Conservation (phyloP, 2,888 invertebrate genomes). For the Coenonympha arcania region DNA sequence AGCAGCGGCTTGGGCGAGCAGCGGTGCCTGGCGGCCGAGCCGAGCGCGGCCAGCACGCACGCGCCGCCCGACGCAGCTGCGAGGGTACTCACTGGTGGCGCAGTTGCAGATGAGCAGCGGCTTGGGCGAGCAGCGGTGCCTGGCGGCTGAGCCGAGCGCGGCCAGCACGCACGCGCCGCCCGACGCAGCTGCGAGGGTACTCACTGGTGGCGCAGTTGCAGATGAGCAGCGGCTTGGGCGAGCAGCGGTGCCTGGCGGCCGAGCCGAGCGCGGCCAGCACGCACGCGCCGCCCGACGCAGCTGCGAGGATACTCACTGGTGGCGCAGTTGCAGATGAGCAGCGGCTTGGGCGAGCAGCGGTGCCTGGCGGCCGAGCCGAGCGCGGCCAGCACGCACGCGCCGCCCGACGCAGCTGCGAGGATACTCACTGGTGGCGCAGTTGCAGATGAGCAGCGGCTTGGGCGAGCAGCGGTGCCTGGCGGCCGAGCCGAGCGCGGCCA, state of each 20-base stretch:
- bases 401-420: slow-evolving; percentile 66
- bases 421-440: slow-evolving; percentile 81
- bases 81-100: slow-evolving; percentile 77
- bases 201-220: slow-evolving; percentile 86
- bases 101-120: slow-evolving; percentile 83
- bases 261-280: slow-evolving; percentile 86
- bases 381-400: slow-evolving; percentile 83
- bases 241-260: slow-evolving; percentile 79
- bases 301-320: slow-evolving; percentile 76
- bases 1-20: too few species aligned
- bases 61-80: too few species aligned
- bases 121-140: slow-evolving; percentile 76
- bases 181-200: slow-evolving; percentile 60
- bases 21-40: too few species aligned
- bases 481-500: slow-evolving; percentile 86
- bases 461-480: slow-evolving; percentile 78
- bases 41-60: too few species aligned
- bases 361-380: slow-evolving; percentile 85
- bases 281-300: slow-evolving; percentile 77
- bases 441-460: slow-evolving; percentile 81
- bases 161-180: slow-evolving; percentile 82
- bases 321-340: slow-evolving; percentile 82
- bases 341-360: slow-evolving; percentile 75
- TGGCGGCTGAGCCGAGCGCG: slow-evolving; percentile 85
- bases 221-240: slow-evolving; percentile 77